Base-by-base conservation (phyloP, 1,140 invertebrate genomes). In the Potamilus streckersoni region DNA sequence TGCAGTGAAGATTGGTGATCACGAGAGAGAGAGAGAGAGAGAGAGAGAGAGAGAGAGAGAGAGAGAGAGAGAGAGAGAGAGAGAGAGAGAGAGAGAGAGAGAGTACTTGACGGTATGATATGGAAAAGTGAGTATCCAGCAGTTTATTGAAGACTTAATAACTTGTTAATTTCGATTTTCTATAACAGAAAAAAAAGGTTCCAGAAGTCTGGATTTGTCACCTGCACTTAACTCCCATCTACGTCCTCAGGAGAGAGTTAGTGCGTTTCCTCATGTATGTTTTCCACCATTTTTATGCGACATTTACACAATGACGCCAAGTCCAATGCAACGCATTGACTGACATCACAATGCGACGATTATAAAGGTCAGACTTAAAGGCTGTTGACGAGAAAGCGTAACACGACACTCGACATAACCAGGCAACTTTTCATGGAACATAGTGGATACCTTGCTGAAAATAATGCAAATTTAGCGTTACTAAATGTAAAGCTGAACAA, bases 31-130 rank as follows among this genome's bases (percentile, higher is more conserved):
- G 61, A 62, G 61, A 62, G 61, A 23, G 60, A 61, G 60, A 61
- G 60, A 61, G 60, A 61, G 60, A 61, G 60, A 61, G 60, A 61
- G 60, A 61, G 60, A 61, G 60, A 61, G 60, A 61, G 60, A 61
- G 60, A 61, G 60, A 61, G 60, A 61, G 60, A 61, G 60, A 61
- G 60, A 62, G 60, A 62, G 60, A 23, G 60, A 62, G 60, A 62
- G 60, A 62, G 4, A 62, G 4, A 3, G 60, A 62, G 4, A 5
- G 2, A 62, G 60, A 62, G 2, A 1, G 31, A 31, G 62, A 31
- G 0, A 12, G 11, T 0, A 63, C n/a, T 63, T 12, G 27, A 20
- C 61, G 12, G 12, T 12, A 20, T 20, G 27, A 63, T n/a, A 27
- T 27, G n/a, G 27, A 13, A 63, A 27, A 63, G 8, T n/a, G 61